phyloP scores from a whole-genome alignment of 2,113 vertebrate species.

The Daphoenositta chrysoptera region DNA sequence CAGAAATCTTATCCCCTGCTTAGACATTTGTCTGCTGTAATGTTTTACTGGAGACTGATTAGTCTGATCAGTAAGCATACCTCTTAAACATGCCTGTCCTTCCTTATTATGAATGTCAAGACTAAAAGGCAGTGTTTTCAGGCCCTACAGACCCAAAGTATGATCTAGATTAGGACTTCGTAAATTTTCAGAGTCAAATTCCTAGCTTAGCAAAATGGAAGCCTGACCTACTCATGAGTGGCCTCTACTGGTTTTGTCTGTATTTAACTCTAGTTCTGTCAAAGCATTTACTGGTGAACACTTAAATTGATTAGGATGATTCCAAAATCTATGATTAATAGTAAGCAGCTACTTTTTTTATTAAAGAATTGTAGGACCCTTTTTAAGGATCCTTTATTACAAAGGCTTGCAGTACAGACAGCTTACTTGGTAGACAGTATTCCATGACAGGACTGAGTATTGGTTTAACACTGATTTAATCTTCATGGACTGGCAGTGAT shows the following conservation, averaged over 20 bases:
- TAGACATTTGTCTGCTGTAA: not conserved
- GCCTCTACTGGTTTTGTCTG: slow-evolving; percentile 8
- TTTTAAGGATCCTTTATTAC: not conserved
- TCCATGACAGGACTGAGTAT: not conserved
- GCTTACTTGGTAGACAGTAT: not conserved
- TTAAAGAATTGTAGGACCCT: not conserved
- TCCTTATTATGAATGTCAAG: not conserved
- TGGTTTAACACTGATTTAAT: not conserved
- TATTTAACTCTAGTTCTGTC: not conserved
- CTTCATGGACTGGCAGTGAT: not conserved
- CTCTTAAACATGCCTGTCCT: not conserved
- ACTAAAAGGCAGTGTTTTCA: not conserved
- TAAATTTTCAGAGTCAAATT: not conserved
- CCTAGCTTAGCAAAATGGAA: not conserved
- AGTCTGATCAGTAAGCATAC: not conserved
- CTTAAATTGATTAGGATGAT: not conserved
- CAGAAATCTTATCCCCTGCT: not conserved
- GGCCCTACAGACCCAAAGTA: not conserved
- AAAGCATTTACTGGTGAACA: slow-evolving; percentile 23
- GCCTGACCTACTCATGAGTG: not conserved
- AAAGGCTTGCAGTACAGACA: not conserved
- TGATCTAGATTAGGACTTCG: not conserved
- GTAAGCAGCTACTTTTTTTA: not conserved
- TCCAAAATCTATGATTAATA: not conserved
- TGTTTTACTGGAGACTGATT: not conserved